phyloP scores from a whole-genome alignment of 2,797 vertebrate genomes.

The Chiloscyllium punctatum region DNA sequence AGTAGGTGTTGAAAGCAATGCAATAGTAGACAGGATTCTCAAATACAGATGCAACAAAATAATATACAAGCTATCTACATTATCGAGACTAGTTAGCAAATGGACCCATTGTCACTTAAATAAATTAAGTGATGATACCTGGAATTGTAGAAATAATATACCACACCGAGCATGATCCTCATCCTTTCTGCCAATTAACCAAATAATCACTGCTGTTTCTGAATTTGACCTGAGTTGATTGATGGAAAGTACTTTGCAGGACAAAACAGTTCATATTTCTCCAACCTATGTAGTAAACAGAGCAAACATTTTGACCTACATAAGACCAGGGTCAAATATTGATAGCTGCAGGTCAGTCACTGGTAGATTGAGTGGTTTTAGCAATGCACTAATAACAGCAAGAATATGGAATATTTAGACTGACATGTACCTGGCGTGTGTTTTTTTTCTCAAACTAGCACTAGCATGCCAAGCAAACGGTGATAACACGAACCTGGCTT shows the following conservation, averaged over 20 bases:
- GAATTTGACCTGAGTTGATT: not conserved
- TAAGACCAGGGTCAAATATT: not conserved
- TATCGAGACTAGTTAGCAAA: not conserved
- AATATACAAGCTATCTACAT: not conserved
- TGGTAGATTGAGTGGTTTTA: not conserved
- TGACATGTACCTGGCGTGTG: not conserved
- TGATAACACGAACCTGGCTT: not conserved
- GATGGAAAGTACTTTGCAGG: not conserved
- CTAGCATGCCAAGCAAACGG: not conserved
- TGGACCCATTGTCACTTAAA: not conserved
- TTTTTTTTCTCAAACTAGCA: not conserved
- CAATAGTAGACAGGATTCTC: not conserved
- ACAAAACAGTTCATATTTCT: not conserved
- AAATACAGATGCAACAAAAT: slow-evolving; percentile 9
- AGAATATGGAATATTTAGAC: not conserved
- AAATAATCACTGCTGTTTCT: not conserved
- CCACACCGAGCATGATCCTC: too few relatives aligned
- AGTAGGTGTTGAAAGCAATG: not conserved
- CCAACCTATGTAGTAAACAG: not conserved
- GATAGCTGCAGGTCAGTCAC: not conserved
- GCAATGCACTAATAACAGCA: not conserved
- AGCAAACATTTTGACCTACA: not conserved
- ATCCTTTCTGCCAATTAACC: not conserved
- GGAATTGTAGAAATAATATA: not conserved
- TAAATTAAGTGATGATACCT: not conserved